A percentile compares a stretch with the other conserved stretches of the same genome.
phyloP scores from a whole-genome alignment of 2,113 vertebrate species.

The Trematomus loennbergii region DNA sequence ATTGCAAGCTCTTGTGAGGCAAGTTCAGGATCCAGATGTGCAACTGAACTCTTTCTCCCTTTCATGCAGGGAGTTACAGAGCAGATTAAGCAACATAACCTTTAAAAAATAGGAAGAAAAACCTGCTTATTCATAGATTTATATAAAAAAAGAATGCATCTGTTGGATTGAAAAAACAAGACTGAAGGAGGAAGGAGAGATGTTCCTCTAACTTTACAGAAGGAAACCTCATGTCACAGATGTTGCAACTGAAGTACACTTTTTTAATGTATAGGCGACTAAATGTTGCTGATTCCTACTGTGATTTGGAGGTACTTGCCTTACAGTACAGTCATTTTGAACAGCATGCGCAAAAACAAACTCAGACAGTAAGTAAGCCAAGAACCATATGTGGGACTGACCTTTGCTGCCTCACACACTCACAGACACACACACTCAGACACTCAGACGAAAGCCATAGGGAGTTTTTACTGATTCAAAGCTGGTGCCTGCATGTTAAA shows the following conservation, averaged over 20 bases:
- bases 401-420: neutral
- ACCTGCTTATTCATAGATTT: neutral
- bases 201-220: neutral
- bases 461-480: slow-evolving; percentile 16
- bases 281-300: neutral
- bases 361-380: slow-evolving; percentile 8
- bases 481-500: slow-evolving; percentile 53
- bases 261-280: neutral
- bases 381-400: slow-evolving; percentile 24
- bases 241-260: neutral
- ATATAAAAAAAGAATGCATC: neutral
- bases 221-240: neutral
- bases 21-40: slow-evolving; percentile 2
- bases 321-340: neutral
- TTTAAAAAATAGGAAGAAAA: too few species aligned
- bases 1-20: neutral
- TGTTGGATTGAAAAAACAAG: neutral
- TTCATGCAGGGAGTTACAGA: neutral
- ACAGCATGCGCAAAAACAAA: neutral
- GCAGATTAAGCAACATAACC: neutral
- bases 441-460: neutral
- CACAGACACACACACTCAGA: neutral
- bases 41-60: neutral
- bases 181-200: neutral
- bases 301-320: slow-evolving; percentile 19